These are phyloP conservation scores for Danio tinwini DNA, from an alignment of 2,797 vertebrate genomes.

Conservation along the genomic window DNA sequence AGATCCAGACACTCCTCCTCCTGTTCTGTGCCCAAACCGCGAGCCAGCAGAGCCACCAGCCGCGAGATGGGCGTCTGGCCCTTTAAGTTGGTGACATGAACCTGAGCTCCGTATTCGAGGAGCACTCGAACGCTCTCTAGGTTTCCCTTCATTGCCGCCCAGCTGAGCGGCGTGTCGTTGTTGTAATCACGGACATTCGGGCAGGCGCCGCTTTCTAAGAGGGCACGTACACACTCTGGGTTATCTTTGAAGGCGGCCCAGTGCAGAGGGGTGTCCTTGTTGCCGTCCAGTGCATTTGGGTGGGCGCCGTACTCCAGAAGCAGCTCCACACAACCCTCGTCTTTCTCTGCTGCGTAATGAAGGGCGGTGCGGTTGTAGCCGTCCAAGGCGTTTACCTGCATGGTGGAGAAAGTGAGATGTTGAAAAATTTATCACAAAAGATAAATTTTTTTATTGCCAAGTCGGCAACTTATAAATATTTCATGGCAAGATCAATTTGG, in stretches of 20 bases:
- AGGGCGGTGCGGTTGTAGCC: slow-evolving; percentile 96
- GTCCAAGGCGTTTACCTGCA: slow-evolving; percentile 93
- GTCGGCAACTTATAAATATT: too few species aligned
- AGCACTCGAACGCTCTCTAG: slow-evolving; percentile 92
- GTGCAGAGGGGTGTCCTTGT: slow-evolving; percentile 95
- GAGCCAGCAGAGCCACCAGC: slow-evolving; percentile 87
- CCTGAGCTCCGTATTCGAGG: slow-evolving; percentile 91
- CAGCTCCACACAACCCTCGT: slow-evolving; percentile 93
- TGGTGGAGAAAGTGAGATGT: neutral
- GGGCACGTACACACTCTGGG: slow-evolving; percentile 87
- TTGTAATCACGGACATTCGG: slow-evolving; percentile 94
- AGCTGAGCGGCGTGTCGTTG: slow-evolving; percentile 93
- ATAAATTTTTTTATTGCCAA: too few species aligned
- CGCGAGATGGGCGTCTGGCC: slow-evolving; percentile 93
- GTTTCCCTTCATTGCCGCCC: slow-evolving; percentile 98
- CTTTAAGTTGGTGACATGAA: slow-evolving; percentile 90
- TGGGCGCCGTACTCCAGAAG: slow-evolving; percentile 92
- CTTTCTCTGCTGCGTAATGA: slow-evolving; percentile 96
- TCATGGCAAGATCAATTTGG: too few species aligned
- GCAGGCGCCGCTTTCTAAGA: slow-evolving; percentile 89
- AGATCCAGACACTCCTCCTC: slow-evolving; percentile 95
- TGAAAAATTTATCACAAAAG: too few species aligned
- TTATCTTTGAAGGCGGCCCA: slow-evolving; percentile 98
- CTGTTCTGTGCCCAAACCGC: slow-evolving; percentile 90
- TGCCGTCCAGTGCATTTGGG: slow-evolving; percentile 90